Base-by-base conservation (phyloP, 2,113 vertebrate genomes). In the Cavia aperea region DNA sequence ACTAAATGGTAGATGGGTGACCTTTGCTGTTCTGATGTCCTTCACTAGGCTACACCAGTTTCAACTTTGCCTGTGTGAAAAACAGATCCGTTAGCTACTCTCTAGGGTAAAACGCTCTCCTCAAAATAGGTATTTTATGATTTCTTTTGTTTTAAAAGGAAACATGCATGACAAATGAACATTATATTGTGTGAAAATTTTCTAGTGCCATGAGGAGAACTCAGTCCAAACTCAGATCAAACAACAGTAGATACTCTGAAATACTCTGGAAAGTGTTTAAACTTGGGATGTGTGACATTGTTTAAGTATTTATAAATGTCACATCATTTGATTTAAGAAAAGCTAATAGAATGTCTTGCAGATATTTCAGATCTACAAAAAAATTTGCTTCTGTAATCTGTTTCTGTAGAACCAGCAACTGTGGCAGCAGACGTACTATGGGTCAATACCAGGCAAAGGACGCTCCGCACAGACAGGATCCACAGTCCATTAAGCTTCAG, bases 401-500 rank as follows among this genome's bases (percentile, higher is more conserved):
- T 97, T 98, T 97, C 96, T 96, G 94, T 96, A 94, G 96, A 97
- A 97, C 97, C 0, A 81, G 94, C 93, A 92, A 96, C 96, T 96
- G 96, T 97, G 96, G 96, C 96, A 96, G 94, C 96, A 96, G 95
- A 95, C 73, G 0, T 95, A 95, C 92, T 94, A n/a, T 95, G 97
- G 98, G 98, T 98, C 98, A 98, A 98, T 98, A 98, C 86, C 95
- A 97, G 96, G 79, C 96, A 97, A 97, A 97, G 97, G 95, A 94
- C 77, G 95, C 95, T 95, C 92, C 95, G 84, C 93, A 95, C 94
- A 97, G 95, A 97, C 97, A 97, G 96, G 94, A 97, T 98, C 98
- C 97, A 97, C 97, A 97, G 97, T 97, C 98, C 97, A 98, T 98
- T 98, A 98, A 97, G 97, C 97, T 98, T 97, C 97, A 97, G 98